These are phyloP conservation scores for Cerceris ruficornis DNA, from an alignment of 2,888 invertebrate genomes.

Conservation along the genomic window DNA sequence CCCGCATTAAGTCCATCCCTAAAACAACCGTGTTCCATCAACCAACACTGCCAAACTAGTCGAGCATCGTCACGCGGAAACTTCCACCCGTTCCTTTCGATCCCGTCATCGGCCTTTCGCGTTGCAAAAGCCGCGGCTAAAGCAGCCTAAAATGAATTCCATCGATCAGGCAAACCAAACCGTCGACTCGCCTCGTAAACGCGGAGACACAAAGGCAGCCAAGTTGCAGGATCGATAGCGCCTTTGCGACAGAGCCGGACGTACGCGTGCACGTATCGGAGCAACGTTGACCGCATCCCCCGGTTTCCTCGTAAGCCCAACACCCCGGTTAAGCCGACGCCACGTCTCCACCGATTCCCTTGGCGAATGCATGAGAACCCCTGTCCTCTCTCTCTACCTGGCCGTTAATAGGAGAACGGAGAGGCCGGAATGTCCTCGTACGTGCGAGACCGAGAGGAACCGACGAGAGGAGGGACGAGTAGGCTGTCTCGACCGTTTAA, in stretches of 20 bases:
- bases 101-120: background rate
- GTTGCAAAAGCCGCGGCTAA: background rate
- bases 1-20: too few species aligned
- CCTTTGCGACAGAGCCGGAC: slow-evolving; percentile 46
- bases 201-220: slow-evolving; percentile 33
- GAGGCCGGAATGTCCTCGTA: slow-evolving; percentile 62
- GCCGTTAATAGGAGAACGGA: slow-evolving; percentile 52
- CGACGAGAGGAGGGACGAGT: slow-evolving; percentile 47
- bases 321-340: background rate
- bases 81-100: background rate
- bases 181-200: slow-evolving; percentile 5
- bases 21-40: too few species aligned
- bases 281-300: slow-evolving; percentile 33
- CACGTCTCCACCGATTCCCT: background rate
- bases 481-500: slow-evolving; percentile 46
- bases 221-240: slow-evolving; percentile 53
- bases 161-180: slow-evolving; percentile 26
- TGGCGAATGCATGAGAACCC: slow-evolving; percentile 44
- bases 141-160: background rate
- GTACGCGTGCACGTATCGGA: slow-evolving; percentile 12
- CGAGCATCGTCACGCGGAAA: background rate
- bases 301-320: background rate
- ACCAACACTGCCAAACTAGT: background rate
- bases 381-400: slow-evolving; percentile 56
- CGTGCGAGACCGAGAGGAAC: slow-evolving; percentile 57